These are phyloP conservation scores for Pterostichus niger DNA, from an alignment of 2,888 invertebrate species.

Conservation along the genomic window DNA sequence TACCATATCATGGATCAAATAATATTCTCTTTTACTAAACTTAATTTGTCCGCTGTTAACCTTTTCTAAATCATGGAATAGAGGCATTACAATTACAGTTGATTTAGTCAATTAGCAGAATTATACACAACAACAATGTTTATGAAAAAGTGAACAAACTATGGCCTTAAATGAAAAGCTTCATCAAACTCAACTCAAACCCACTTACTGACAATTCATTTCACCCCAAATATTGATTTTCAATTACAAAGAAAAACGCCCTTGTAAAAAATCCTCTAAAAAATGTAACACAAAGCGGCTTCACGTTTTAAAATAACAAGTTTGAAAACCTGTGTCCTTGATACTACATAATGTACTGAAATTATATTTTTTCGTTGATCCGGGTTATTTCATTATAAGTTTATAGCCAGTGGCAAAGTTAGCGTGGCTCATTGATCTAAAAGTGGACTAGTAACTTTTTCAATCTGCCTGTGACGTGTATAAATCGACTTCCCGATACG, in stretches of 20 bases:
- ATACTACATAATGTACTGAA: constrained; percentile 31
- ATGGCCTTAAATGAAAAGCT: not conserved
- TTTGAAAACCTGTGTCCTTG: constrained; percentile 5
- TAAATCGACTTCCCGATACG: constrained; percentile 56
- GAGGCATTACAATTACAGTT: too few relatives aligned
- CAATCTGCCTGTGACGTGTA: constrained; percentile 56
- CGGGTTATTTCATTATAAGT: constrained; percentile 59
- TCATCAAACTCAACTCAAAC: constrained; percentile 16
- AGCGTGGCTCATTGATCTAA: constrained; percentile 56
- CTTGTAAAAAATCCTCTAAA: constrained; percentile 1
- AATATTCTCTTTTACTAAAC: too few relatives aligned
- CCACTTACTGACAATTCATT: constrained; percentile 29
- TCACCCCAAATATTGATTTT: constrained; percentile 41
- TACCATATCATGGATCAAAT: too few relatives aligned
- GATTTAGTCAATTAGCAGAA: not conserved
- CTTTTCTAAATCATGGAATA: too few relatives aligned
- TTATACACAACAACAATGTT: not conserved
- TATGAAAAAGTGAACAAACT: not conserved
- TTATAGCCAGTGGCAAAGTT: constrained; percentile 46
- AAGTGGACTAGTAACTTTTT: constrained; percentile 61
- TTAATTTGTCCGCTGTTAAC: too few relatives aligned
- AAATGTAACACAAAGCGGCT: not conserved
- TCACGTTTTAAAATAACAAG: not conserved
- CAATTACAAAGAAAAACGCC: constrained; percentile 21
- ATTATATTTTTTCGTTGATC: constrained; percentile 46